Conservation (phyloP, 2,797 vertebrate genomes). For the Melanotaenia maccullochi region DNA sequence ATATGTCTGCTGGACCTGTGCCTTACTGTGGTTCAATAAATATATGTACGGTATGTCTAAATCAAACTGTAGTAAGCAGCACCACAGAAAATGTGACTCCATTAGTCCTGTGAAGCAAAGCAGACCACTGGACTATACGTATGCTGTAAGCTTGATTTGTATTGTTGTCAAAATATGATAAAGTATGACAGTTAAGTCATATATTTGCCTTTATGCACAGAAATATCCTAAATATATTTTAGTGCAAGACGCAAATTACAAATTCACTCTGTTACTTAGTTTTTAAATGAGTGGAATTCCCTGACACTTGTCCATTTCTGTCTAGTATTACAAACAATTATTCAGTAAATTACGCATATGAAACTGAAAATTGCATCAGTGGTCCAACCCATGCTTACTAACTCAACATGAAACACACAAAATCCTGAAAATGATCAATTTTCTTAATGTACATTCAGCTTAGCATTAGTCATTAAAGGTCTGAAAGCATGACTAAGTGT, state of each 20-base stretch:
- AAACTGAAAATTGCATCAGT: not conserved
- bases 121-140: not conserved
- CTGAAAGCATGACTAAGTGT: not conserved
- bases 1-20: not conserved
- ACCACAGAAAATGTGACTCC: not conserved
- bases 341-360: too few relatives aligned
- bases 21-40: not conserved
- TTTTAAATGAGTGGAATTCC: too few relatives aligned
- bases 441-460: not conserved
- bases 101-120: not conserved
- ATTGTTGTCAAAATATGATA: not conserved
- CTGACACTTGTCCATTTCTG: too few relatives aligned
- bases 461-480: slow-evolving; percentile 7
- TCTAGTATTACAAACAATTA: too few relatives aligned
- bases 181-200: not conserved
- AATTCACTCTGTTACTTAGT: too few relatives aligned
- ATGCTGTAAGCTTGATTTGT: not conserved
- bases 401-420: not conserved
- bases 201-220: not conserved
- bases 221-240: not conserved
- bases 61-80: not conserved
- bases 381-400: not conserved
- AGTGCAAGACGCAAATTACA: not conserved
- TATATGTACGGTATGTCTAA: not conserved
- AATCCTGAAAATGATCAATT: not conserved